Percentiles rank a stretch among this genome's conserved stretches.
phyloP scores from a whole-genome alignment of 2,113 vertebrate genomes.

The Barbus barbus region DNA sequence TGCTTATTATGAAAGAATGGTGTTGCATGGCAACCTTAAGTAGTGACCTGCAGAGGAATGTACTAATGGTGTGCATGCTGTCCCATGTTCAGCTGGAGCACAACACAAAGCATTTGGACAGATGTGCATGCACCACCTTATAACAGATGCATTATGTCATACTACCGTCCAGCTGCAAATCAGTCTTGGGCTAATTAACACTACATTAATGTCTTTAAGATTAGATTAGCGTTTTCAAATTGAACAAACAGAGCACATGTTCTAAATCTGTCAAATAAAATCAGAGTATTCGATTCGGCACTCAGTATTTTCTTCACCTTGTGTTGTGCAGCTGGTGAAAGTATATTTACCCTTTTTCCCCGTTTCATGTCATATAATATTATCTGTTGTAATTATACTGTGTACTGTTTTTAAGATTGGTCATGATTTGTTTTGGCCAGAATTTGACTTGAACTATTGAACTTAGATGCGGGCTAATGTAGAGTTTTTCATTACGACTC shows the following conservation, averaged over 20 bases:
- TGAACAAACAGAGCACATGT: constrained; percentile 29
- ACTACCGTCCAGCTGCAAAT: constrained; percentile 49
- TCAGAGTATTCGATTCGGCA: neutral
- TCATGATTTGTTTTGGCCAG: neutral
- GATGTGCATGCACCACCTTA: neutral
- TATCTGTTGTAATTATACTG: neutral
- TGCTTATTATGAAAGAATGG: neutral
- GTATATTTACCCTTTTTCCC: neutral
- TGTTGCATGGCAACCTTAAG: constrained; percentile 8
- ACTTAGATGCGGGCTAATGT: neutral
- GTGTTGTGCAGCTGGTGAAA: neutral
- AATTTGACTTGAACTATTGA: constrained; percentile 34
- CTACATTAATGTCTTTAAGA: constrained; percentile 44
- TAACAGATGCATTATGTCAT: neutral
- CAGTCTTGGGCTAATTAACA: constrained; percentile 52
- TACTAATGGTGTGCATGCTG: constrained; percentile 5
- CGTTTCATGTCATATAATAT: neutral
- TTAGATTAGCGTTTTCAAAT: constrained; percentile 49
- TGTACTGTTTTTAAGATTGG: neutral
- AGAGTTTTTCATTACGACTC: neutral
- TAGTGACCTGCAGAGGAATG: constrained; percentile 39
- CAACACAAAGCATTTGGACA: neutral
- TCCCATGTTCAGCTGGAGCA: neutral
- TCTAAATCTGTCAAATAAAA: neutral
- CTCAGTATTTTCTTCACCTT: neutral